A percentile compares a stretch with the other conserved stretches of the same genome.
Conservation (phyloP, 1,140 invertebrate genomes). For the Papilio aristodemus region DNA sequence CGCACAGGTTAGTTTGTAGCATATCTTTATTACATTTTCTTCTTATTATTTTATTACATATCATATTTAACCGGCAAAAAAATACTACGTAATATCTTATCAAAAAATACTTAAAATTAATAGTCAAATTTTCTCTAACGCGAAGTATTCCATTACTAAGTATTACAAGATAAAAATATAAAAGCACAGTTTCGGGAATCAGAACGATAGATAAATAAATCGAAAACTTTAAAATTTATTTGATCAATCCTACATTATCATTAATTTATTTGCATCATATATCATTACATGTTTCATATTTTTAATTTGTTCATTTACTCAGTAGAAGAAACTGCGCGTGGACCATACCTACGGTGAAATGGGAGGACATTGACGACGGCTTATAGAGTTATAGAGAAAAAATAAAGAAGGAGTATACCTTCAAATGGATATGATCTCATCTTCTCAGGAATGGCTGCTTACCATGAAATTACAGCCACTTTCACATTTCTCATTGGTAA, state of each 20-base stretch:
- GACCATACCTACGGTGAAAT: slow-evolving; percentile 69
- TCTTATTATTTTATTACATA: not conserved
- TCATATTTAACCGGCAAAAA: not conserved
- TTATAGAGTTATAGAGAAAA: not conserved
- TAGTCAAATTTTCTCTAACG: too few species aligned
- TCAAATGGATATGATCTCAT: not conserved
- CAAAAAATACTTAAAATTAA: too few species aligned
- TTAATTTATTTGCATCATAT: not conserved
- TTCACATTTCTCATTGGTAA: not conserved
- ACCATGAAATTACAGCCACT: slow-evolving; percentile 1
- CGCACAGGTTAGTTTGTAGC: slow-evolving; percentile 51
- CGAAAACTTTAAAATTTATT: too few species aligned
- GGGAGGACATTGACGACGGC: slow-evolving; percentile 44
- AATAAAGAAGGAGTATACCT: not conserved
- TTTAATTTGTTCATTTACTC: slow-evolving; percentile 47
- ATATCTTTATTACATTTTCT: slow-evolving; percentile 21
- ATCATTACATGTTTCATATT: not conserved
- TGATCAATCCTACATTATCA: not conserved
- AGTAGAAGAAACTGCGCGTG: slow-evolving; percentile 64
- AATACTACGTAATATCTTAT: too few species aligned
- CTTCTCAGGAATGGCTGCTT: not conserved
- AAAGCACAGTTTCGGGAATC: too few species aligned
- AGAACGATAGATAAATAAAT: too few species aligned
- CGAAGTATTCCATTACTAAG: too few species aligned
- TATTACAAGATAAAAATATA: too few species aligned